Base-by-base conservation (phyloP, 1,140 invertebrate species). In the Gonioctena quinquepunctata region DNA sequence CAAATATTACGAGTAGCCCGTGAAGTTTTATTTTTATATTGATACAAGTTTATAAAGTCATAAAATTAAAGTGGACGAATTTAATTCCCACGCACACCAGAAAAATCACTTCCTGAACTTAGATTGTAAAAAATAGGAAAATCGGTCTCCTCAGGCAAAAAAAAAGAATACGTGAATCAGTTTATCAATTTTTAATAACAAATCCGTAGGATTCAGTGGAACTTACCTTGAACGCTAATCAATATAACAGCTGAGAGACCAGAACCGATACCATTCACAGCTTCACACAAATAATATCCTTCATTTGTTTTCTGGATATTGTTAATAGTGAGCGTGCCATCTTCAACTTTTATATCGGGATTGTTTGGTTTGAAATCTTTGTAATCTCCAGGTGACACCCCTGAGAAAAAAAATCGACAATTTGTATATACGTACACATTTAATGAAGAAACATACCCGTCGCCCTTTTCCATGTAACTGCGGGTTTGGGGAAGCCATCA, bases 241-340 rank as follows among this genome's bases (percentile, higher is more conserved):
- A 94, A 88, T 77, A 96, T 94, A 6, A 97, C 94, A 79, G 96
- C 96, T 48, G 95, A 95, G 11, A 98, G 86, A 77, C 95, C 95
- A 73, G 94, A 94, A 62, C 96, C 96, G 80, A 99, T 96, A 75
- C 95, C 94, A 84, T 99, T 99, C 25, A 94, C 94, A 54, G 96
- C 95, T 85, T 98, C 95, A 82, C 97, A 99, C 19, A 98, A 85
- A 84, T 97, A 98, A 82, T 96, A 96, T 5, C 95, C 95, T 87
- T 96, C 94, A 80, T 96, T 96, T 2, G 90, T 92, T 84, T 96
- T 97, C 81, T 94, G 91, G 75, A 97, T 96, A 75, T 96, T 94
- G 76, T 90, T 90, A 79, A 98, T 94, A 27, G 90, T 88, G 42
- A 96, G 85, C 62, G 94, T 96, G 66, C 96, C 96, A 83, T 97